phyloP scores from a whole-genome alignment of 2,888 invertebrate species.

The Orgyia antiqua region DNA sequence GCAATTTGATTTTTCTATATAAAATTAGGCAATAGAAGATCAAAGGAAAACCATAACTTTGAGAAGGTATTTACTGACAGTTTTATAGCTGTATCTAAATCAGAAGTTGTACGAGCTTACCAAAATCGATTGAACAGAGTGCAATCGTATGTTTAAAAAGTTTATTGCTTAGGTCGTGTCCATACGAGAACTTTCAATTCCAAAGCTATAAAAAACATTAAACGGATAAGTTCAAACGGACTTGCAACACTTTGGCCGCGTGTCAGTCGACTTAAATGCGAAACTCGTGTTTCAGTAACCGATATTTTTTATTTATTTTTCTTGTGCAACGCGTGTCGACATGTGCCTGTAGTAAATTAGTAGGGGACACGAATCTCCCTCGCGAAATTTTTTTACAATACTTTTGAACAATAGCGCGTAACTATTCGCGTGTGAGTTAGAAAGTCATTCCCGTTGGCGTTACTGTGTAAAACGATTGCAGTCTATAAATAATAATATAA shows the following conservation, averaged over 20 bases:
- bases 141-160: conserved; percentile 44
- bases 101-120: conserved; percentile 34
- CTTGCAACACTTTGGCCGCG: conserved; percentile 39
- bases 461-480: conserved; percentile 23
- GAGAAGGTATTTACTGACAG: conserved; percentile 17
- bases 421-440: conserved; percentile 69
- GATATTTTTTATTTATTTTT: conserved; percentile 62
- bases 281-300: conserved; percentile 61
- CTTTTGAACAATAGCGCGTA: conserved; percentile 69
- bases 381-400: conserved; percentile 63
- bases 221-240: conserved; percentile 41
- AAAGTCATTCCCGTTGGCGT: conserved; percentile 63
- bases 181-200: conserved; percentile 51
- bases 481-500: conserved; percentile 10
- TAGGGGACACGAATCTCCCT: conserved; percentile 68
- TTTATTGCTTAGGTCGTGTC: conserved; percentile 38
- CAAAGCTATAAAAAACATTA: conserved; percentile 46
- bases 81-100: conserved; percentile 20
- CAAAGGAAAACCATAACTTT: conserved; percentile 30
- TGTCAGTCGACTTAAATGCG: conserved; percentile 56
- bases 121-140: conserved; percentile 38
- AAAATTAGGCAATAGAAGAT: conserved; percentile 25
- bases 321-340: conserved; percentile 69
- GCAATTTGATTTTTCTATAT: conserved; percentile 18
- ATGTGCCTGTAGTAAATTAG: conserved; percentile 75